phyloP scores from a whole-genome alignment of 1,140 invertebrate genomes.

The Drosophila pachea region DNA sequence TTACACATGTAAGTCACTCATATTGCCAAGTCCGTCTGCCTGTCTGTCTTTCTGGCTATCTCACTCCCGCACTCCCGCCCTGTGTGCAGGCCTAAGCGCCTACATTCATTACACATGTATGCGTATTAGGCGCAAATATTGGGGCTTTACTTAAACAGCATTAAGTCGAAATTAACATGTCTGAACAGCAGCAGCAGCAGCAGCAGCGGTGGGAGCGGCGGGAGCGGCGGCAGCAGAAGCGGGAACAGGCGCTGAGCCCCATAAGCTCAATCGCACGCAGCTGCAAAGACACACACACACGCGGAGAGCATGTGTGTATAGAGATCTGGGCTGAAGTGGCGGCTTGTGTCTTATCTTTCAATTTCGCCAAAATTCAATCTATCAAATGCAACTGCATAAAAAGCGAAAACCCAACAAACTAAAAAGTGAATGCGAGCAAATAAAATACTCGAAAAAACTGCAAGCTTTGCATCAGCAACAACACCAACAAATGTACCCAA shows the following conservation, averaged over 20 bases:
- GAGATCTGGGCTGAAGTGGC: not conserved
- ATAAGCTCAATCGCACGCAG: constrained; percentile 10
- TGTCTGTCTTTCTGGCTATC: constrained; percentile 8
- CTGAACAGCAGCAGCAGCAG: constrained; percentile 44
- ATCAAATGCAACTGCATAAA: constrained; percentile 49
- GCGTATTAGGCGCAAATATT: constrained; percentile 76
- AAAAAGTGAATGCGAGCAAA: constrained; percentile 37
- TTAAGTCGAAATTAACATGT: constrained; percentile 77
- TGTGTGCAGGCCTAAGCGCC: constrained; percentile 55
- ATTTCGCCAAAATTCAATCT: constrained; percentile 55
- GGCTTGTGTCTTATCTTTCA: constrained; percentile 35
- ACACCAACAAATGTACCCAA: constrained; percentile 17
- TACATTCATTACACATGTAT: constrained; percentile 75
- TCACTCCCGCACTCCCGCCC: no score
- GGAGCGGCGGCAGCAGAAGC: no score
- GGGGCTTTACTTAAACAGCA: constrained; percentile 76
- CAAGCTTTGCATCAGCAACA: constrained; percentile 39
- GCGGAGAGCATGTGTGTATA: not conserved
- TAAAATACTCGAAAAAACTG: constrained; percentile 18
- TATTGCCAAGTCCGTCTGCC: constrained; percentile 45
- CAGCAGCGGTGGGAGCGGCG: no score
- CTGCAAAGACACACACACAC: not conserved
- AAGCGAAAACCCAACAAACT: constrained; percentile 32
- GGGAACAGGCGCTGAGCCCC: constrained; percentile 11
- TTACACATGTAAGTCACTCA: constrained; percentile 76